Base-by-base conservation (phyloP, 2,797 vertebrate genomes). In the Coregonus ussuriensis region DNA sequence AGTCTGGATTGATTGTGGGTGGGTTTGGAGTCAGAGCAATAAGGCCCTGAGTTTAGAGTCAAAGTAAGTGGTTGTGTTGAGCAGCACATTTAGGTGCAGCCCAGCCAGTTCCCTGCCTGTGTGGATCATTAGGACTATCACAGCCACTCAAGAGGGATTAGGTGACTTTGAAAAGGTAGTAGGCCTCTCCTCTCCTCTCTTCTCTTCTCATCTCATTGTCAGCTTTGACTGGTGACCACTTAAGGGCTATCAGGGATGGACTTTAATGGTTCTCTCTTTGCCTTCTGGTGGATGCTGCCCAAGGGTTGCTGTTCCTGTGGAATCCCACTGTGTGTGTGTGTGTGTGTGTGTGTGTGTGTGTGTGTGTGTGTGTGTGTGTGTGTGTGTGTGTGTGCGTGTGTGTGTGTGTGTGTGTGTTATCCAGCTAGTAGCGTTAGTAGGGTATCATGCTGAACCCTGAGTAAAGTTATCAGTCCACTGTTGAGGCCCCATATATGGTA, bases 71-170 rank as follows among this genome's bases (percentile, higher is more conserved):
- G 41, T 11, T 47, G 41, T 47, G 9, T 18, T 59, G 56, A 59
- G 56, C 4, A 59, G 6, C 66, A 65, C 78, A 75, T 63, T 4
- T 71, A 77, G 66, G 71, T 72, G 31, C 75, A 72, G 25, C 3
- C 18, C 5, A 18, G n/a, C 41, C 41, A 47, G 72, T 72, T 68
- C 41, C 15, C 71, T 76, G 74, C 88, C 88, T 89, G 81, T 91
- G 89, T 92, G 91, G 91, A 89, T 93, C 91, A 93, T 94, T 93
- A 93, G 89, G 83, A 84, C 93, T 90, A 93, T 92, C 89, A 91
- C 86, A 88, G 86, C 89, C 91, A 93, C 91, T 93, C 92, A 86
- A 83, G 90, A 83, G 89, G 90, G 91, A 94, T 93, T 93, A 93
- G 88, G 89, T 78, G 88, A 88, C 88, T 87, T 77, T 84, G 79